phyloP scores from a whole-genome alignment of 2,797 vertebrate species.

The Borostomias antarcticus region DNA sequence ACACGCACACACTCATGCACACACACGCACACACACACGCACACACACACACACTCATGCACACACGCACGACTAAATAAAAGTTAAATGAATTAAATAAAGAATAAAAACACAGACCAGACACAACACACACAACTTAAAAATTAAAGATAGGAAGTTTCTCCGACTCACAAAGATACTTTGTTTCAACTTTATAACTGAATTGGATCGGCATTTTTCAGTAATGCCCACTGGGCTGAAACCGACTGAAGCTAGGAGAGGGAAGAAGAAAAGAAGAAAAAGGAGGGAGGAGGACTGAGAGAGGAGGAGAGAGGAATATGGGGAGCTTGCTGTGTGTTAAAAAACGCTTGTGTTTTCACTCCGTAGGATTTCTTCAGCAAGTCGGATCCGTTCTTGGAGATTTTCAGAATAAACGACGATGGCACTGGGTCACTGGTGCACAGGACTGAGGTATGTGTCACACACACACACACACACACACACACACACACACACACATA shows the following conservation, averaged over 20 bases:
- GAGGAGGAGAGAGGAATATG: conserved; percentile 39
- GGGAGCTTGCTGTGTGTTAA: conserved; percentile 23
- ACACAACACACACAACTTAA: background rate
- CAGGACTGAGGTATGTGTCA: conserved; percentile 89
- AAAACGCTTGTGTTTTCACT: conserved; percentile 32
- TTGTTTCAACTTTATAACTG: too few relatives aligned
- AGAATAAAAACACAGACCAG: background rate
- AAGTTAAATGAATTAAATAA: too few relatives aligned
- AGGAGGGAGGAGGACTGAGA: conserved; percentile 31
- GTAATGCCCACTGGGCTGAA: conserved; percentile 39
- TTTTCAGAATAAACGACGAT: conserved; percentile 96
- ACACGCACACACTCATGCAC: too few relatives aligned
- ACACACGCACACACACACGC: too few relatives aligned
- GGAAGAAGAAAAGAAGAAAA: conserved; percentile 47
- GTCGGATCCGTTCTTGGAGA: conserved; percentile 98
- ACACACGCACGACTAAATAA: too few relatives aligned
- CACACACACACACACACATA: conserved; percentile 1
- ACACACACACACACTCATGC: too few relatives aligned
- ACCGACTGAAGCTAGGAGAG: conserved; percentile 30
- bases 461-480: conserved; percentile 8
- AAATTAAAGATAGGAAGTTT: background rate
- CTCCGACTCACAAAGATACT: too few relatives aligned
- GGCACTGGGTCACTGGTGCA: conserved; percentile 96
- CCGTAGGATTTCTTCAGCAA: conserved; percentile 99
- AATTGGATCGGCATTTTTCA: too few relatives aligned